phyloP scores from a whole-genome alignment of 2,113 vertebrate species.

The Numida meleagris region DNA sequence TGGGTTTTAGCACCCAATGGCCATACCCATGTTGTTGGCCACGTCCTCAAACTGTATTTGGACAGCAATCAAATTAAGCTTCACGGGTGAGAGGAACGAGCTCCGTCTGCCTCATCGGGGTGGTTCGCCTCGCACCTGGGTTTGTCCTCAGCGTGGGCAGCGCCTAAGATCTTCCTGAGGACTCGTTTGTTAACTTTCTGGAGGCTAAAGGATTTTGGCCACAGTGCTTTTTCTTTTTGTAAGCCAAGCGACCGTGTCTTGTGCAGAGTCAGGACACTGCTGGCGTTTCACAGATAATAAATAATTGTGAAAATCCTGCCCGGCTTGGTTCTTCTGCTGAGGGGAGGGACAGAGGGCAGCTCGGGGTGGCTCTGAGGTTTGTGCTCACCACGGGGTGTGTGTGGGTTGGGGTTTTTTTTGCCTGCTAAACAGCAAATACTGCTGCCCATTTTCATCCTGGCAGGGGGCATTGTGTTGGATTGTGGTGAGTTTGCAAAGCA shows the following conservation, averaged over 20 bases:
- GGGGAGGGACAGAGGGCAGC: not conserved
- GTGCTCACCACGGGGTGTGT: not conserved
- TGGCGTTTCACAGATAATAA: slow-evolving; percentile 56
- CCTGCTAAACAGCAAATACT: not conserved
- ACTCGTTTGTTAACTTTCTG: not conserved
- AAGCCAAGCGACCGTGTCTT: slow-evolving; percentile 1
- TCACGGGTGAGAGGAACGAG: not conserved
- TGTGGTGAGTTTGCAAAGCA: not conserved
- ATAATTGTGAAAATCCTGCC: slow-evolving; percentile 20
- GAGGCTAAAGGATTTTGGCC: slow-evolving; percentile 29
- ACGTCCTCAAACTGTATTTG: not conserved
- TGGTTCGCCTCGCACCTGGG: not conserved
- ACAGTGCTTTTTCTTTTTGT: slow-evolving; percentile 42
- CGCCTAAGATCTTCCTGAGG: slow-evolving; percentile 28
- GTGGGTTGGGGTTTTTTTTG: not conserved
- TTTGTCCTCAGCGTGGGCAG: slow-evolving; percentile 17
- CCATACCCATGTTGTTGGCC: not conserved
- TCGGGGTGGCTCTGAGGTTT: not conserved
- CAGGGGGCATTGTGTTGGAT: not conserved
- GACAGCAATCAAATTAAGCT: slow-evolving; percentile 32
- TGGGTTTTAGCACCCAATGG: slow-evolving; percentile 10
- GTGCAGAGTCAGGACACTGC: not conserved
- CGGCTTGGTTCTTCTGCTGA: slow-evolving; percentile 28
- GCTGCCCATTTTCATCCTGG: not conserved
- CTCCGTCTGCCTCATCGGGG: slow-evolving; percentile 16